Evolutionary conservation across 2,888 invertebrate genomes (phyloP).

Genomic region (Strigamia transsilvanica): DNA sequence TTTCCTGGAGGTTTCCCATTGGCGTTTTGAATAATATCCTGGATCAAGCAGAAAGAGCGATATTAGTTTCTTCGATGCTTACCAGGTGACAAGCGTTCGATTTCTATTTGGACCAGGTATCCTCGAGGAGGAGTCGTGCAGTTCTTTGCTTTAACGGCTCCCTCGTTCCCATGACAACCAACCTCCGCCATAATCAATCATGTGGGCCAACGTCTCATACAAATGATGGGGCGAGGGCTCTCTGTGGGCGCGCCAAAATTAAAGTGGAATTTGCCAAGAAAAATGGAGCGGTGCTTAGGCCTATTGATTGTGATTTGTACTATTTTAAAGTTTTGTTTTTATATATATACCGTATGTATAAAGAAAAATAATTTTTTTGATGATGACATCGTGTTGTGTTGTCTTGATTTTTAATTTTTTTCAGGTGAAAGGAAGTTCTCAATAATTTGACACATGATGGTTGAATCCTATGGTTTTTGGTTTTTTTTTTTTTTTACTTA

Average conservation of each 20-base stretch:
- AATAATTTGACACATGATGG: slow-evolving; percentile 18
- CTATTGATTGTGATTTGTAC: slow-evolving; percentile 13
- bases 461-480: neutral
- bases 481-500: neutral
- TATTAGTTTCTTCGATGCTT: slow-evolving; percentile 26
- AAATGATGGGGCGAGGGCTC: neutral
- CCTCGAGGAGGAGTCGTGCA: slow-evolving; percentile 16
- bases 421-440: neutral
- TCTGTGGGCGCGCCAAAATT: slow-evolving; percentile 16
- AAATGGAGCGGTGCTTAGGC: neutral
- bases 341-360: no score
- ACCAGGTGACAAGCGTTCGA: slow-evolving; percentile 30
- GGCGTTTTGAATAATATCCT: slow-evolving; percentile 15
- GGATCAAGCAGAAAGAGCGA: slow-evolving; percentile 26
- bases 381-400: no score
- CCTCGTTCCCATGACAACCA: slow-evolving; percentile 1
- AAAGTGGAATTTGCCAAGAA: slow-evolving; percentile 21
- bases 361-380: no score
- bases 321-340: neutral
- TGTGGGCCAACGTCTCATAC: slow-evolving; percentile 2
- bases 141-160: slow-evolving; percentile 3
- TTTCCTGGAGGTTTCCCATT: slow-evolving; percentile 6
- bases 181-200: slow-evolving; percentile 26
- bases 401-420: no score
- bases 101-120: slow-evolving; percentile 26